Conservation (phyloP, 1,140 invertebrate species). For the Macrotrachela quadricornifera region DNA sequence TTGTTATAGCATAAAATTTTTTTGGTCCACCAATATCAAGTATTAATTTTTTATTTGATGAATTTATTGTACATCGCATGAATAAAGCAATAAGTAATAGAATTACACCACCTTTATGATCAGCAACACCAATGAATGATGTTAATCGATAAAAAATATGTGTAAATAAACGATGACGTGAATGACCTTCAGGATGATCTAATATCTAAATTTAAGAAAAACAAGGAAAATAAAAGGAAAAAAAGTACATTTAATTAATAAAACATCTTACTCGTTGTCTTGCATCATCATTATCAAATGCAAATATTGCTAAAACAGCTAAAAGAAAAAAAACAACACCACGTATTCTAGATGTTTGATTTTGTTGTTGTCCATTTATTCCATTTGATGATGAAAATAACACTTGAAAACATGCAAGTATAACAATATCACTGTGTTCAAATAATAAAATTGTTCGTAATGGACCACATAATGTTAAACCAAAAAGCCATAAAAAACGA, state of each 20-base stretch:
- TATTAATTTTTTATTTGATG: constrained; percentile 29
- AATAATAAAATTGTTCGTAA: constrained; percentile 32
- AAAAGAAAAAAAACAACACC: constrained; percentile 30
- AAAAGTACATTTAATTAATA: neutral
- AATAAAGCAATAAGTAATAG: constrained; percentile 29
- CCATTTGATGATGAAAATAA: constrained; percentile 21
- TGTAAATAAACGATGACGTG: constrained; percentile 28
- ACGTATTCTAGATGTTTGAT: constrained; percentile 10
- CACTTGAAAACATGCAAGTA: constrained; percentile 30
- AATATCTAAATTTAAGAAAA: neutral
- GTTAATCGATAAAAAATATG: constrained; percentile 33
- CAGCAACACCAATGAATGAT: constrained; percentile 30
- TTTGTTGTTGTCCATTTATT: constrained; percentile 8
- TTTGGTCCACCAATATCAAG: constrained; percentile 35
- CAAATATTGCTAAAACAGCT: constrained; percentile 28
- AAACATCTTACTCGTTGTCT: neutral
- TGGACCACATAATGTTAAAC: constrained; percentile 32
- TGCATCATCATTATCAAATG: constrained; percentile 35
- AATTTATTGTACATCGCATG: constrained; percentile 25
- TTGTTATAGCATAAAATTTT: constrained; percentile 30
- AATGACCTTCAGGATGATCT: constrained; percentile 8
- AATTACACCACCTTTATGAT: constrained; percentile 34
- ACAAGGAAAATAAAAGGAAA: neutral
- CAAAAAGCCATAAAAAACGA: constrained; percentile 32
- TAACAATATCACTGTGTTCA: constrained; percentile 32